Evolutionary conservation across 1,140 invertebrate genomes (phyloP).

Genomic region (Meloidogyne floridensis): DNA sequence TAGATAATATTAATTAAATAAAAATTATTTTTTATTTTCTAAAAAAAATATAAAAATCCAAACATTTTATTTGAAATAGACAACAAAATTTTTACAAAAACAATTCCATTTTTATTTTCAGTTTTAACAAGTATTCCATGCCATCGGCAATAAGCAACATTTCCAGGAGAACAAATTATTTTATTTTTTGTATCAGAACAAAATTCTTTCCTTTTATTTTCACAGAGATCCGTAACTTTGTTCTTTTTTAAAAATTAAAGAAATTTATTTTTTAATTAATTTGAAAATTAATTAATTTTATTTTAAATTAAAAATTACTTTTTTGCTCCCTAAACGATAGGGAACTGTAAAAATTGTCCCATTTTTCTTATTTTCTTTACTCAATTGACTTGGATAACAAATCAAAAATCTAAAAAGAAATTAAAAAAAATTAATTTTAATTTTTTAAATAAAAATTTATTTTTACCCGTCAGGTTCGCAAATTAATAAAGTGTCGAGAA

Average conservation of each 20-base stretch:
- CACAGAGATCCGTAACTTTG: background rate
- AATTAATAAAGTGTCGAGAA: background rate
- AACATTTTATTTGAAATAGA: background rate
- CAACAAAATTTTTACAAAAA: background rate
- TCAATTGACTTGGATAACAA: conserved; percentile 2
- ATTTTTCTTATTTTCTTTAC: background rate
- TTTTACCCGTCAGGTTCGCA: background rate
- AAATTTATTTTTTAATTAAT: background rate
- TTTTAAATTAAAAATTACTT: background rate
- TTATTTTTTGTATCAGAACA: background rate
- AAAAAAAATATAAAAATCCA: no score
- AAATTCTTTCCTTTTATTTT: background rate
- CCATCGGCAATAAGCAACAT: background rate
- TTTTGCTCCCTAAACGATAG: background rate
- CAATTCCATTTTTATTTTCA: background rate
- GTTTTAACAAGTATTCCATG: background rate
- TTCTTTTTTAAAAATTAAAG: background rate
- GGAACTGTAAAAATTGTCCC: background rate
- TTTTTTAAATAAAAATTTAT: background rate
- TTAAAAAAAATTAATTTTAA: background rate
- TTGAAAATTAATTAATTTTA: no score
- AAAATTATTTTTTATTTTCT: no score
- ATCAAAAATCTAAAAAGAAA: background rate
- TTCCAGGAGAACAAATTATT: background rate
- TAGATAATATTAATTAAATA: no score